Base-by-base conservation (phyloP, 2,888 invertebrate genomes). In the Ennomos fuscantarius region DNA sequence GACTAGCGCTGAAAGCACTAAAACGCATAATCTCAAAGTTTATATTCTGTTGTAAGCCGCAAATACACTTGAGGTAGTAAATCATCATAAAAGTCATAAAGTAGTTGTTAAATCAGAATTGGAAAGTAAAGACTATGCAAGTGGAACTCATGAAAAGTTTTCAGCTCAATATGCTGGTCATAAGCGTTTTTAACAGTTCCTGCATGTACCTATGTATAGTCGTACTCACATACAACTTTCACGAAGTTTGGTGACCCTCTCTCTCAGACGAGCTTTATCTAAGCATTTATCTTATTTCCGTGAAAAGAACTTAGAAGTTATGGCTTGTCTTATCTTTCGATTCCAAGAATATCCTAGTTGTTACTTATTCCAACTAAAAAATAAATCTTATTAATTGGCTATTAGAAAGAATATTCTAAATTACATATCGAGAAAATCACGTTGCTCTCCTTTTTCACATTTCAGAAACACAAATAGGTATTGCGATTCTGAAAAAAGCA, bases 261-360 rank as follows among this genome's bases (percentile, higher is more conserved):
- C 73, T 68, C 35, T 41, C 49, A 65, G 63, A 63, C 43, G 51
- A 66, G 68, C 76, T 81, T 87, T 84, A 90, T 90, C 89, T 79
- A 65, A 70, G 64, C 79, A 81, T 82, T 86, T 84, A 89, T 89
- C 88, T 84, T 66, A 78, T 81, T 90, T 87, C 86, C 81, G 78
- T 83, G 86, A 84, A 90, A 84, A 83, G 76, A 77, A 76, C 78
- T 44, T 40, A 53, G 53, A 53, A 48, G 37, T 82, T 76, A 72
- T 71, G 69, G 66, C 74, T 12, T 42, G 41, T 44, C 53, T 84
- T 86, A 85, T 84, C 84, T 81, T 73, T 56, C 51, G 53, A 70
- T 87, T 87, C 87, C 63, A 55, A 76, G 88, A 87, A 89, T 60
- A 70, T 63, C 74, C 65, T 69, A 35, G 34, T 13, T 8, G 32